Percentiles rank a stretch among this genome's conserved stretches.
These are phyloP conservation scores for Sinocyclocheilus grahami DNA, from an alignment of 2,113 vertebrate genomes.

Conservation along the genomic window DNA sequence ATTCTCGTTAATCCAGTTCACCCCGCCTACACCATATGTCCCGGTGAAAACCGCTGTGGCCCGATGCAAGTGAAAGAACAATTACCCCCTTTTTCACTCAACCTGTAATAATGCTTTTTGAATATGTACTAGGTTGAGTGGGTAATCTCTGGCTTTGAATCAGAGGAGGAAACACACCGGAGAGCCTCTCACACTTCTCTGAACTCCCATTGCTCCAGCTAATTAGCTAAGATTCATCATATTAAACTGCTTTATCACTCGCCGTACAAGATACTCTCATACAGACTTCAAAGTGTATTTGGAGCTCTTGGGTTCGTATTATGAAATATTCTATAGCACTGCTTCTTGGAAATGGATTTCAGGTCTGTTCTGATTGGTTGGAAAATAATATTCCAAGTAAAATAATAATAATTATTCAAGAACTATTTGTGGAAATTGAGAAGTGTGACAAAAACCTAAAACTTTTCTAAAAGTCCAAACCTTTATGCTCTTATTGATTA, in stretches of 20 bases:
- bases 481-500: neutral
- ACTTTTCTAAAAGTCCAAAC: neutral
- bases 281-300: conserved; percentile 27
- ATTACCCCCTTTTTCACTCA: conserved; percentile 52
- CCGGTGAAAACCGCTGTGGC: conserved; percentile 30
- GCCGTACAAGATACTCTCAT: neutral
- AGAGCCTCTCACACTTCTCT: conserved; percentile 28
- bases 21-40: conserved; percentile 45
- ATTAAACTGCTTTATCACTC: conserved; percentile 40
- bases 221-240: conserved; percentile 40
- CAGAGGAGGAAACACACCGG: conserved; percentile 14
- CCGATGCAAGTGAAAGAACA: conserved; percentile 63
- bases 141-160: conserved; percentile 42
- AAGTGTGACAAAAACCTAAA: neutral
- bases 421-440: neutral
- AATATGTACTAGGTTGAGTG: conserved; percentile 28
- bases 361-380: neutral
- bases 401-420: neutral
- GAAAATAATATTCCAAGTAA: too few relatives aligned
- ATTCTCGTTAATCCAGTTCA: conserved; percentile 57
- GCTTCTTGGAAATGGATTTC: neutral
- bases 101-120: conserved; percentile 7
- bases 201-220: conserved; percentile 39
- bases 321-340: neutral
- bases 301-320: neutral